Evolutionary conservation across 2,888 invertebrate genomes (phyloP), one percentile per base, ranked within the genome.

Genomic region (Ferdinandea cuprea): DNA sequence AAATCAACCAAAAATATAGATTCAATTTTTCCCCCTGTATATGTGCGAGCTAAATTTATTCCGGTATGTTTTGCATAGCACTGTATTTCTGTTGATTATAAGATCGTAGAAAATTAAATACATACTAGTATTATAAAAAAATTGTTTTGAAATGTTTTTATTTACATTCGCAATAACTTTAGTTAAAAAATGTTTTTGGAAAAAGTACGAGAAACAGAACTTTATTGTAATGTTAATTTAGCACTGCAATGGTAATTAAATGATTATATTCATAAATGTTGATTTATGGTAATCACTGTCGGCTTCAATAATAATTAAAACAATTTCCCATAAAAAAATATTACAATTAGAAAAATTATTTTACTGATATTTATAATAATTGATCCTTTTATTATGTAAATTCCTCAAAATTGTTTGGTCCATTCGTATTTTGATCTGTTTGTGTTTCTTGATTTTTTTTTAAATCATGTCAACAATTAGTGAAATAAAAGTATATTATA

Each of bases 351-450:
- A 44, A 44, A 42, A 44, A 58, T 17, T 59, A 58, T 46, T 69
- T 59, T 28, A 69, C 37, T 28, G 28, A 69, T 59, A 37, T 69
- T 69, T 21, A 56, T 58, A 56, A 48, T 42, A 71, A 48, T 44
- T 35, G 59, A 50, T 71, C 15, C 35, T 13, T 54, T 52, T 35
- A 35, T 61, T 17, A 50, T 61, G 35, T 72, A 72, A 72, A 72
- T 72, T 72, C 72, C 72, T 72, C 61, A 44, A 72, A 61, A 72
- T 52, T 50, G 40, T 40, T 72, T 72, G 72, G 72, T 72, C 72
- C 72, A 72, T 61, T 72, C 52, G 52, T 72, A 54, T 61, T 72
- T 61, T 71, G 71, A 71, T 71, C 59, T 28, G 35, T 50, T 30
- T 71, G 19, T 58, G n/a, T 40, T 52, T 25, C 25, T 61, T 52